Evolutionary conservation across 1,140 invertebrate genomes (phyloP), one percentile per base, ranked within the genome.

Genomic region (Penaeus indicus): DNA sequence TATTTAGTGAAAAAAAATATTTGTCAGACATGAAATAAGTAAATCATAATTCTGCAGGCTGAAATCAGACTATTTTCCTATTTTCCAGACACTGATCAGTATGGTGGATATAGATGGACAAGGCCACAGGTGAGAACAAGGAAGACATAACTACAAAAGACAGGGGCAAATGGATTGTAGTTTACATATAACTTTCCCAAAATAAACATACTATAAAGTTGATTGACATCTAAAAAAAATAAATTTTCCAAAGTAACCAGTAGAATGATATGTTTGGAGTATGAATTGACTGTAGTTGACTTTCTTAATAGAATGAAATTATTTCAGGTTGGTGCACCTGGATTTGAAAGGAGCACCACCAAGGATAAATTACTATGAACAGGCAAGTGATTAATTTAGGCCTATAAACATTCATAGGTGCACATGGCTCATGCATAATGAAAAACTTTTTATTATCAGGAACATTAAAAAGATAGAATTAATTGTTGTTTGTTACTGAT

Each of bases 271-370:
- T 72, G 25, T 38, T 10, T 75, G 16, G 13, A 7, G 8, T 75
- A n/a, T 25, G 10, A 13, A n/a, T 75, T 27, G 72, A 32, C 27
- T 75, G 42, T 2, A 42, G 38, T 42, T 42, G 18, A 19, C 0
- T 38, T 32, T 11, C 72, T 84, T 42, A 72, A 22, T 69, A 42
- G 62, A 8, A 54, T 54, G 16, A 13, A 54, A 13, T 54, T 62
- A 42, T 84, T 79, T 54, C 81, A 90, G 89, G 42, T 81, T 96
- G 62, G 95, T 98, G 1, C 97, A 98, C 93, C 93, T 99, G 1
- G 97, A 98, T 93, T 93, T 98, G 4, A 98, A 99, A 93, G 97
- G 97, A 22, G 97, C 96, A 0, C 97, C 97, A 4, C 96, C 96
- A 72, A 93, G 77, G 90, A 91, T 97, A 0, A 92, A 92, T n/a